Conservation (phyloP, 2,113 vertebrate genomes). For the Ceratotherium simum region DNA sequence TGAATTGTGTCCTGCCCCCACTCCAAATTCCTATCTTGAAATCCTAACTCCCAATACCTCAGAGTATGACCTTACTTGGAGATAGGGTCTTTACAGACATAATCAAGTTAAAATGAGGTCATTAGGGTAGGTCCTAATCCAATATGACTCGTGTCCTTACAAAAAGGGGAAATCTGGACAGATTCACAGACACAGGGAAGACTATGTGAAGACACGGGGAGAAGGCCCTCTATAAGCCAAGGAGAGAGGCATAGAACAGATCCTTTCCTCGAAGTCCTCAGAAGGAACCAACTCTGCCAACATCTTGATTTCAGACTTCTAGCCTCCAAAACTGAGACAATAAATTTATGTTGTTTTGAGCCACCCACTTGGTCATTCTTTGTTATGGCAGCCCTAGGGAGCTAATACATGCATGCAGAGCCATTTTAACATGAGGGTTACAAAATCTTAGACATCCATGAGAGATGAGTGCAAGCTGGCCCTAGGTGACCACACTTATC, state of each 20-base stretch:
- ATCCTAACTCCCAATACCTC: background rate
- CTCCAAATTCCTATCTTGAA: background rate
- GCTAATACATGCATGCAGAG: rapidly evolving
- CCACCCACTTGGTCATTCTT: background rate
- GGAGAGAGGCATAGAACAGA: background rate
- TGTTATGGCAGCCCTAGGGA: background rate
- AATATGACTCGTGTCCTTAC: background rate
- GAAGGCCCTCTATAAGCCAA: rapidly evolving
- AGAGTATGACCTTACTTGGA: background rate
- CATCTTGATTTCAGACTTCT: no score
- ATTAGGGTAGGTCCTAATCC: no score
- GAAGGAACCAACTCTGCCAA: background rate
- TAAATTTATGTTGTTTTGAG: background rate
- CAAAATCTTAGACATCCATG: background rate
- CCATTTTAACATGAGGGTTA: background rate
- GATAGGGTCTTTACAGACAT: background rate
- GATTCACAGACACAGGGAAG: no score
- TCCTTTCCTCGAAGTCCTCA: background rate
- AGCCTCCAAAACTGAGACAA: background rate
- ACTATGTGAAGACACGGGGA: background rate
- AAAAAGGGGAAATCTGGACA: background rate
- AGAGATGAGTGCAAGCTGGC: background rate
- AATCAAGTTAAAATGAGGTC: background rate
- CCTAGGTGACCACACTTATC: no score
- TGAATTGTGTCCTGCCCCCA: no score